Conservation (phyloP, 1,140 invertebrate genomes). For the Heliconius congener region DNA sequence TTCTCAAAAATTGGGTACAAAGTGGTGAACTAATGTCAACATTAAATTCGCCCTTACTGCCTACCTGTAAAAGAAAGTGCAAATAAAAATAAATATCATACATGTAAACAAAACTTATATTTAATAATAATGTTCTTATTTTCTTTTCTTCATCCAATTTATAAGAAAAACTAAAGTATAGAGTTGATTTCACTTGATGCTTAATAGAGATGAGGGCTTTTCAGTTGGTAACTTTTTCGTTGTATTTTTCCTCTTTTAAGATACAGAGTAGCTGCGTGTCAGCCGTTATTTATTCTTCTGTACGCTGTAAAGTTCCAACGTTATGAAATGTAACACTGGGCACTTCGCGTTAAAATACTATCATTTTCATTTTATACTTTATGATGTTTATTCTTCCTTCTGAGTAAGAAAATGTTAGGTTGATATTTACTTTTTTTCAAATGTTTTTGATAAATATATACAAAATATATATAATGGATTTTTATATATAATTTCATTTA, state of each 20-base stretch:
- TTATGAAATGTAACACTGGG: constrained; percentile 15
- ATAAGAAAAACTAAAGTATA: constrained; percentile 34
- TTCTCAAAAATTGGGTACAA: too few relatives aligned
- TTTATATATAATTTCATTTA: too few relatives aligned
- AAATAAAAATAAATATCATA: too few relatives aligned
- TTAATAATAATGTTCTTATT: too few relatives aligned
- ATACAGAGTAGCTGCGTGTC: constrained; percentile 30
- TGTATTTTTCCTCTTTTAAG: constrained; percentile 19
- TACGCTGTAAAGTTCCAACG: constrained; percentile 29
- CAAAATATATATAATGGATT: too few relatives aligned
- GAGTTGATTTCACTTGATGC: constrained; percentile 43
- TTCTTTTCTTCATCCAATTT: constrained; percentile 22
- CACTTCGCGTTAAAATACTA: constrained; percentile 5
- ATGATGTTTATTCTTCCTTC: background rate
- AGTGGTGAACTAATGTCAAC: too few relatives aligned
- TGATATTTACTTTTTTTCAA: too few relatives aligned
- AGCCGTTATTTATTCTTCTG: constrained; percentile 32
- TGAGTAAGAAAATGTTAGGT: background rate
- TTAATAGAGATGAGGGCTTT: constrained; percentile 50
- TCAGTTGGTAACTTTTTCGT: constrained; percentile 36
- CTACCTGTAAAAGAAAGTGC: too few relatives aligned
- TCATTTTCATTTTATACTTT: constrained; percentile 2
- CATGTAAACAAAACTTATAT: too few relatives aligned
- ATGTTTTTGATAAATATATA: too few relatives aligned
- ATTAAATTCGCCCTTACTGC: too few relatives aligned